Base-by-base conservation (phyloP, 2,797 vertebrate genomes). In the Adelosebastes latens region DNA sequence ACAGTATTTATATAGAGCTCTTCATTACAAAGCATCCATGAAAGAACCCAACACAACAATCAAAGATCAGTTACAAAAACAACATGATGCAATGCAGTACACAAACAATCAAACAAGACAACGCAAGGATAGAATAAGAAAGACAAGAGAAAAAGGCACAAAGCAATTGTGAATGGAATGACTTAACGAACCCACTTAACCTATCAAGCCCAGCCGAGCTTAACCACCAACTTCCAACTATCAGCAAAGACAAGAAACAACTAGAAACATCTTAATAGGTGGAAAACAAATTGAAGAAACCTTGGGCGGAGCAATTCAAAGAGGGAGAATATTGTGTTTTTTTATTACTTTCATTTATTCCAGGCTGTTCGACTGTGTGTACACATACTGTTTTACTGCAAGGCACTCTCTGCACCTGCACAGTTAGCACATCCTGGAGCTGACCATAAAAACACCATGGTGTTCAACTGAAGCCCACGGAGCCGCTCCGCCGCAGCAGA, bases 401-500 rank as follows among this genome's bases (percentile, higher is more conserved):
- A 60, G 42, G 27, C 52, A 12, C 29, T 32, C n/a, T 29, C 8
- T 63, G 36, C 58, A 66, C 36, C 78, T 52, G 53, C 46, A 59
- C 46, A 81, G 42, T 67, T 59, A 18, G 22, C 18, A 20, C 39
- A 34, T 77, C 67, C 49, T 66, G 49, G 22, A 80, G 62, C 63
- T 56, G 67, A 84, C 32, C 32, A 70, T 84, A 71, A 59, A 59
- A 90, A 77, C 78, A 60, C 29, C 46, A 27, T 8, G 32, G 39
- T 72, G 73, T 79, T 42, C 61, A 73, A 25, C 49, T 4, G 16
- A 5, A 59, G n/a, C 61, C 61, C 66, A 65, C 25, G 36, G 55
- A 75, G 61, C 60, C 67, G 58, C 70, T 82, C 56, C 53, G 34
- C 32, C 32, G 59, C 60, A 81, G 77, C 77, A 85, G 75, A 78